Evolutionary conservation across 2,113 vertebrate species (phyloP), one percentile per base, ranked within the genome.

Genomic region (Tauraco erythrolophus): DNA sequence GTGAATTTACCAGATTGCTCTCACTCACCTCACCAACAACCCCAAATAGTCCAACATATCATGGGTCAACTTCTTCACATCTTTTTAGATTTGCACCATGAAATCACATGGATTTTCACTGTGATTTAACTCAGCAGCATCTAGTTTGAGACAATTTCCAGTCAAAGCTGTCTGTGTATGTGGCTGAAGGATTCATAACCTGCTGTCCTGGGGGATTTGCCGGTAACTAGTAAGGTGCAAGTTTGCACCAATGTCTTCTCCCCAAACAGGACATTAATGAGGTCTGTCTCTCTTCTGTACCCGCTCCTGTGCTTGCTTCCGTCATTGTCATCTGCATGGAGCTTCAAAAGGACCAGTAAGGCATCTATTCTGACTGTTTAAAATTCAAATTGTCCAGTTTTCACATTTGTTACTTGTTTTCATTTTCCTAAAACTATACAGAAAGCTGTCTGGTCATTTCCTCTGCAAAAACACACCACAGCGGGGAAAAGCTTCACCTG

Each of bases 151-250:
- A 50, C 22, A 74, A 41, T 15, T n/a, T 81, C 43, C 21, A 51
- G 14, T 1, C 0, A 0, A 84, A 85, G 60, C 33, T 46, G 22
- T 23, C 9, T 2, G 0, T 54, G n/a, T n/a, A n/a, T n/a, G 62
- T 46, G 58, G 37, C 37, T 39, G 19, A 13, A 76, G 33, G 14
- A 57, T 19, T 66, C 64, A 58, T 10, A 66, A 46, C 43, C 51
- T 45, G 25, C 66, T 53, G 12, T 64, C 69, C 64, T 31, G 22
- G 8, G 53, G 43, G 30, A 53, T 28, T 65, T 74, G 51, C n/a
- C 81, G 46, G 25, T 51, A 66, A 62, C 9, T 28, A 24, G 7
- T 11, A 43, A 85, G 6, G 19, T 21, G 10, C 4, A 30, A n/a
- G 19, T n/a, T 22, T 72, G 28, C 41, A 78, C 14, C 46, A 57